Base-by-base conservation (phyloP, 1,140 invertebrate genomes). In the Matsumurasca onukii region DNA sequence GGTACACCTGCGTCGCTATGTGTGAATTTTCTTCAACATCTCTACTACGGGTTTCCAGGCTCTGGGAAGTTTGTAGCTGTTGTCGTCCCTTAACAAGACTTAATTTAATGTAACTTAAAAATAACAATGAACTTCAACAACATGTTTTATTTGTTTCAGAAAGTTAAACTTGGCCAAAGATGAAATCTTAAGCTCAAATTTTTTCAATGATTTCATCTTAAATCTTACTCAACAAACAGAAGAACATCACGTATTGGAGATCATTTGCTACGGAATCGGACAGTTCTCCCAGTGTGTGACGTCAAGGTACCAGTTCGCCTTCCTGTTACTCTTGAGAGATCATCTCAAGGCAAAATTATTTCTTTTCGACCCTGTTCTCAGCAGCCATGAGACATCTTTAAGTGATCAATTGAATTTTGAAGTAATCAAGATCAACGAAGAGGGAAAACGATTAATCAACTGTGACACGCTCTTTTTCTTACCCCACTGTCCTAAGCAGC, bases 401-500 rank as follows among this genome's bases (percentile, higher is more conserved):
- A 74, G 93, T 1, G 78, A 82, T 68, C 67, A 80, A 22, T 80
- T 91, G 2, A 77, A 80, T 17, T 79, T 87, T 64, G 73, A 78
- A 20, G 63, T 91, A 13, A 84, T 91, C 70, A 67, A 75, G 24
- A 78, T 84, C 72, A 93, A 93, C 74, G 86, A 85, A 72, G 89
- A 92, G 80, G 91, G 89, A 45, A 89, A 89, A 83, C 86, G 88
- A 69, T 73, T 77, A 72, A 76, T 87, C 64, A 74, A 71, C 63
- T 75, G 77, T 1, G 71, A 78, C 0, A 90, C 89, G 0, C 74
- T 95, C 20, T 86, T 91, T 68, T 93, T 88, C 76, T 81, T 94
- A 72, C 91, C 92, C 0, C 92, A 95, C 77, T 94, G 93, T 78
- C 88, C 90, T 0, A 89, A 89, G 78, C 87, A 91, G 68, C 77